Conservation (phyloP, 2,888 invertebrate species). For the Perdita meconis region DNA sequence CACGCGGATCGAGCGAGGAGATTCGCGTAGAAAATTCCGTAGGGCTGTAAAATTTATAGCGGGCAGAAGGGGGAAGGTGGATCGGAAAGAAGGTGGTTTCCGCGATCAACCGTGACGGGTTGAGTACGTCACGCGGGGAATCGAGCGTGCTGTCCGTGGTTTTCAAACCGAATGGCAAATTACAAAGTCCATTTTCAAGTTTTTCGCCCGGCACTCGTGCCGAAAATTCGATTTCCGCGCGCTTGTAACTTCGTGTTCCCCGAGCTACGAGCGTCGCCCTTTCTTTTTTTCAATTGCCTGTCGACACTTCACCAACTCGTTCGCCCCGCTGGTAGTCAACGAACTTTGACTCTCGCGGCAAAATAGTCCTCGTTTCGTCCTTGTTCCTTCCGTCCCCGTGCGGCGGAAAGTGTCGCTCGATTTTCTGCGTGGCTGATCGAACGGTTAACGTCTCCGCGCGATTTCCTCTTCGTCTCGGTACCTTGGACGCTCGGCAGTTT, state of each 20-base stretch:
- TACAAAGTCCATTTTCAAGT: conserved; percentile 64
- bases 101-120: conserved; percentile 36
- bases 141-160: conserved; percentile 19
- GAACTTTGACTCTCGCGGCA: conserved; percentile 12
- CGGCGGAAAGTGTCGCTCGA: not conserved
- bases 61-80: no score
- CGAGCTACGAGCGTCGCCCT: not conserved
- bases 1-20: not conserved
- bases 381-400: conserved; percentile 10
- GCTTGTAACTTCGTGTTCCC: conserved; percentile 25
- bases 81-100: not conserved
- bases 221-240: conserved; percentile 66
- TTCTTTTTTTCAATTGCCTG: not conserved
- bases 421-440: conserved; percentile 26
- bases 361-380: conserved; percentile 14
- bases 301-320: conserved; percentile 9
- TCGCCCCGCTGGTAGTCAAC: not conserved
- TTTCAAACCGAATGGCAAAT: conserved; percentile 63
- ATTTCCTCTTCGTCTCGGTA: conserved; percentile 9
- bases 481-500: not conserved
- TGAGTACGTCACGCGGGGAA: conserved; percentile 5
- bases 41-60: conserved; percentile 19
- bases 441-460: conserved; percentile 45
- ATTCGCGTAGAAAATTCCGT: conserved; percentile 1
- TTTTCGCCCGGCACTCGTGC: conserved; percentile 52